Evolutionary conservation across 2,888 invertebrate genomes (phyloP), one percentile per base, ranked within the genome.

Genomic region (Parnassius smintheus): DNA sequence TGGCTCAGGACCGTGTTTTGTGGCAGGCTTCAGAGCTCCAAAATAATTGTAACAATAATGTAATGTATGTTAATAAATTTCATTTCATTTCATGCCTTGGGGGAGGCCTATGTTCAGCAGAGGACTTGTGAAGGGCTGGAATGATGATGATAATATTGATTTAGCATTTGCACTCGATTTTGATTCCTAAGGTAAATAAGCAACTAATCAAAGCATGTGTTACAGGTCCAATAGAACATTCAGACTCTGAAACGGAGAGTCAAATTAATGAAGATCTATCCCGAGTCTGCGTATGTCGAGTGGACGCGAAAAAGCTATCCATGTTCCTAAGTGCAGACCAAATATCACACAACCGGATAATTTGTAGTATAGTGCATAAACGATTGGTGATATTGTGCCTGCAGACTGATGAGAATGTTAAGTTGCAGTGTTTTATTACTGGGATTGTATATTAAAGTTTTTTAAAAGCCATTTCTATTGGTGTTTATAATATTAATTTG

Each of bases 251-350:
- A 70, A 82, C 86, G 0, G 88, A 89, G 55, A 82, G 84, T 1
- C 91, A 92, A 71, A 78, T 82, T 0, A 85, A 88, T 50, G 87
- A 91, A 70, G 88, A 92, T 59, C 73, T 75, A 25, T 78, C 87
- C 0, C 74, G 73, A 22, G 66, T 87, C 0, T 88, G 90, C 49
- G 79, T 92, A 25, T 95, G 95, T 62, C 88, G 93, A 12, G 94
- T 98, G 2, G 97, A 97, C 75, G 94, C 96, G 0, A 95, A 96
- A 74, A 96, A 95, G 76, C 93, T 97, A 51, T 92, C 95, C 0
- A 94, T 95, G 83, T 97, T 98, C 72, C 88, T 98, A 7, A 93
- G 94, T 50, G 96, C 96, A 13, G 95, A 97, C 66, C 95, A 96
- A 71, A 91, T 97, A 56, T 94, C 94, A 65, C 95, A 96, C 52